Evolutionary conservation across 2,113 vertebrate genomes (phyloP).

Genomic region (Psittacara wagleri): DNA sequence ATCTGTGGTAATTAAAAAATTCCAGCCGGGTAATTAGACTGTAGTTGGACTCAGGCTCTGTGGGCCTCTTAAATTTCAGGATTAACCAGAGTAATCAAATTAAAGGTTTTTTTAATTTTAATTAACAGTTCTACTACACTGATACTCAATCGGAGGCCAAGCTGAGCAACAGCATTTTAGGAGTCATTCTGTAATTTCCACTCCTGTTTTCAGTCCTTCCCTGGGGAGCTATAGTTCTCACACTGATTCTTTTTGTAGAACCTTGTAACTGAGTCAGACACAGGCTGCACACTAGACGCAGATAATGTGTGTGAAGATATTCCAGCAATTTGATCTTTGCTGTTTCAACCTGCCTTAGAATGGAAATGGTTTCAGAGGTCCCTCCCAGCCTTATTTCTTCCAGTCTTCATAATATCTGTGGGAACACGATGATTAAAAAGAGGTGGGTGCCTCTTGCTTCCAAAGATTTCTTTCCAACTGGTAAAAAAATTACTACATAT

Average conservation of each 20-base stretch:
- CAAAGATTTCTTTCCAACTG: background rate
- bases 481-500: background rate
- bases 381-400: background rate
- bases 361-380: background rate
- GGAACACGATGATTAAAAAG: background rate
- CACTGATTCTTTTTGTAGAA: background rate
- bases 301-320: background rate
- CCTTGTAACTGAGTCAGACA: background rate
- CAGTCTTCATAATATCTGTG: background rate
- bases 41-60: background rate
- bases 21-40: background rate
- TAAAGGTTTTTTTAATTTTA: background rate
- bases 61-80: slow-evolving; percentile 25
- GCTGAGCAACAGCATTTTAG: background rate
- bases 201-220: slow-evolving; percentile 1
- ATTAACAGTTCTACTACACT: slow-evolving; percentile 20
- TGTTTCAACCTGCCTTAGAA: background rate
- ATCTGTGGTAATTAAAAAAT: slow-evolving; percentile 36
- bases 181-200: slow-evolving; percentile 3
- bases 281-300: background rate
- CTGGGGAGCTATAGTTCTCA: background rate
- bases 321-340: background rate
- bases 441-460: background rate
- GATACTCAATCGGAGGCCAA: background rate
- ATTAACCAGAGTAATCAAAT: slow-evolving; percentile 24